Evolutionary conservation across 2,888 invertebrate species (phyloP), one percentile per base, ranked within the genome.

Genomic region (Psylliodes chrysocephalus): DNA sequence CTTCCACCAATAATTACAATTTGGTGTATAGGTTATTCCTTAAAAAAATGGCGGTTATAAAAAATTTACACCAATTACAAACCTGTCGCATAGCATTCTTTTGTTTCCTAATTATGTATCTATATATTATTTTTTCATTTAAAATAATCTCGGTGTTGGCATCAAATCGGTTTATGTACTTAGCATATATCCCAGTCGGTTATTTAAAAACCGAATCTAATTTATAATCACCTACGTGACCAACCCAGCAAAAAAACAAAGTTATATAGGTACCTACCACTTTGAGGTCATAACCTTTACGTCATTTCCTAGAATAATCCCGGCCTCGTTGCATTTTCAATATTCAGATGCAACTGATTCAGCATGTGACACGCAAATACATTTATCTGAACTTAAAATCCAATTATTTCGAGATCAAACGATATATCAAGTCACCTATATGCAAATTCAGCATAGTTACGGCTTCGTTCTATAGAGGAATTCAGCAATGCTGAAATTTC

Each of bases 351-450:
- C 44, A 44, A 18, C 44, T 10, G 40, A 10, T 15, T 17, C 10
- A 7, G 12, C 6, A 14, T 17, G 12, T 44, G 42, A 14, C 42
- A 42, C 42, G 44, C 19, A 44, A 44, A 15, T 17, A 8, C 42
- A 42, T 18, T 19, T 44, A 15, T 42, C 5, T 42, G 10, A 44
- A 12, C 17, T 44, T 19, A 12, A n/a, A 46, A 46, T 46, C 22
- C 14, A 46, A 46, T 25, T 17, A 19, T 18, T 44, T 46, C 12
- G 22, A 19, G 12, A 46, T 46, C 46, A 46, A 14, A 25, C 17
- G 19, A 12, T 28, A 30, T 46, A 56, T 15, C 46, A 56, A 44
- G 33, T 46, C 22, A 47, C n/a, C 57, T 14, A 19, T 40, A 59
- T 49, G 57, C 28, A 59, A 49, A 59, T 40, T 14, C 6, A 19